Conservation (phyloP, 1,140 invertebrate genomes). For the Bilobella aurantiaca region DNA sequence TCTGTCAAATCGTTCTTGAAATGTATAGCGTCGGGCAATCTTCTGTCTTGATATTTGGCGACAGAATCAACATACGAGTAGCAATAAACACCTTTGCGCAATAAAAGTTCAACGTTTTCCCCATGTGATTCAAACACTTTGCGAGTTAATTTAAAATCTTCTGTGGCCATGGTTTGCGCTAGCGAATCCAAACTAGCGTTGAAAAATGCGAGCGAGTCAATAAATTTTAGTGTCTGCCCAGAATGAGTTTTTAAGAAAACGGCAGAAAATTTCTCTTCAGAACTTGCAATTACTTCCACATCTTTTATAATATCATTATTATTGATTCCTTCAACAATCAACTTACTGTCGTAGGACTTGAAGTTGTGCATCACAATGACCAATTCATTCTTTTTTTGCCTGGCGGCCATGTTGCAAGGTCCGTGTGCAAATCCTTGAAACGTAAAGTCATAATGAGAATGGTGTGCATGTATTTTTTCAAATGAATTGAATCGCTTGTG, state of each 20-base stretch:
- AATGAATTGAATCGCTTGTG: background rate
- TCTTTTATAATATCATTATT: background rate
- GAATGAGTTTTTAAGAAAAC: background rate
- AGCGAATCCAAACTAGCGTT: background rate
- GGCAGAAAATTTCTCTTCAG: background rate
- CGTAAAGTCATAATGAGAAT: background rate
- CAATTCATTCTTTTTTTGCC: background rate
- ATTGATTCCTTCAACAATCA: background rate
- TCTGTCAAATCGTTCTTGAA: conserved; percentile 22
- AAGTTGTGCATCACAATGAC: background rate
- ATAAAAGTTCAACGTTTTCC: background rate
- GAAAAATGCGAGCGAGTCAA: conserved; percentile 1
- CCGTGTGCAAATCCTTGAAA: background rate
- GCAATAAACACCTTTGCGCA: conserved; percentile 6
- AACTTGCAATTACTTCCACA: background rate
- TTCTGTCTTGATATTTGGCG: conserved; percentile 26
- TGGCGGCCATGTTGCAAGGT: background rate
- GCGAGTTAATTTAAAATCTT: background rate
- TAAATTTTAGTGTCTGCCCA: background rate
- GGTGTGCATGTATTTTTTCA: background rate
- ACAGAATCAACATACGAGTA: conserved; percentile 13
- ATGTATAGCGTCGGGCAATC: conserved; percentile 17
- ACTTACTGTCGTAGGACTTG: background rate
- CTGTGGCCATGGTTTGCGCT: background rate
- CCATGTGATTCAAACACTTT: background rate